phyloP scores from a whole-genome alignment of 2,888 invertebrate genomes.

The Notodonta dromedarius region DNA sequence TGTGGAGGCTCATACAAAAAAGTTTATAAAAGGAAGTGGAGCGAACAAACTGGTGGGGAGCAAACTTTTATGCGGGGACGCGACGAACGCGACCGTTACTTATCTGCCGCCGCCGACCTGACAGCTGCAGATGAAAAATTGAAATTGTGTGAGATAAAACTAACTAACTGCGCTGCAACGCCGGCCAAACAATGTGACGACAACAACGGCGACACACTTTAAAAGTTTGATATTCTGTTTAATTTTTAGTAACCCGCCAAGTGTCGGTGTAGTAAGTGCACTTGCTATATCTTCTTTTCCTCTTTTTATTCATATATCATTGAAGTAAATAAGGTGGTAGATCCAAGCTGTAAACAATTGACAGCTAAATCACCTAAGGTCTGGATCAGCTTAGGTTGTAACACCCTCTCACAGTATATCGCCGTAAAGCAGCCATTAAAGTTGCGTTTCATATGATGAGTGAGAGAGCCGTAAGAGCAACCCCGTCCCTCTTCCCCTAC shows the following conservation, averaged over 20 bases:
- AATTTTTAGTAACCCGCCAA: conserved; percentile 12
- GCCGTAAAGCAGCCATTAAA: no score
- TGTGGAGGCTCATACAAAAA: conserved; percentile 72
- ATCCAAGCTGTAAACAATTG: no score
- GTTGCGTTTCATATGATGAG: no score
- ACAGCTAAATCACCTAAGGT: no score
- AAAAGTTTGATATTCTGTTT: conserved; percentile 31
- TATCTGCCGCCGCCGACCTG: conserved; percentile 80
- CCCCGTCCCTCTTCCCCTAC: no score
- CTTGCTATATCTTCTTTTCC: no score
- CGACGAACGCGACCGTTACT: conserved; percentile 76
- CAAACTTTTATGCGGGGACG: conserved; percentile 76
- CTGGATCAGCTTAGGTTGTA: no score
- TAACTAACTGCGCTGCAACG: conserved; percentile 76
- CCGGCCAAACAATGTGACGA: conserved; percentile 72
- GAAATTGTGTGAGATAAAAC: conserved; percentile 84
- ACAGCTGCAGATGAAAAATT: conserved; percentile 84
- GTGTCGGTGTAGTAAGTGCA: neutral
- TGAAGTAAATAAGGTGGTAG: no score
- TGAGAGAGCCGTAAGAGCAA: no score
- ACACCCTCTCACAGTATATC: no score
- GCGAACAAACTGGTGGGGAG: conserved; percentile 78
- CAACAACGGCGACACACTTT: conserved; percentile 48
- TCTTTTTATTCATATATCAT: neutral
- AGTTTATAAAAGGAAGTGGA: conserved; percentile 81